Percentiles rank a stretch among this genome's conserved stretches.
Conservation (phyloP, 2,113 vertebrate genomes). For the Podarcis muralis region DNA sequence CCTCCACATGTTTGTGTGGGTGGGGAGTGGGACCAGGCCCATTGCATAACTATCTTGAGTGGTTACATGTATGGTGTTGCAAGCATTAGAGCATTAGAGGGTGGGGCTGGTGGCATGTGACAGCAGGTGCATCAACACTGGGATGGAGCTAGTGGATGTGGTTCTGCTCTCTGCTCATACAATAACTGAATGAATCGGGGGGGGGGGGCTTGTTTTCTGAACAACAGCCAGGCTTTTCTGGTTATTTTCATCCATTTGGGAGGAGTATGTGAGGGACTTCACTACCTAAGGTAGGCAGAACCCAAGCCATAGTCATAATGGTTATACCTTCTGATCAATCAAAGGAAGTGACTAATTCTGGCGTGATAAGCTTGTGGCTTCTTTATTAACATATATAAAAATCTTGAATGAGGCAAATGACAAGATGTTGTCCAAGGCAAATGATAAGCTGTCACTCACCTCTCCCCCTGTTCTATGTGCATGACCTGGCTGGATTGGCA, state of each 20-base stretch:
- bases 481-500: too few relatives aligned
- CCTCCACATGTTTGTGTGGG: not conserved
- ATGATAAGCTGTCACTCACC: too few relatives aligned
- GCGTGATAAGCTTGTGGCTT: accelerated
- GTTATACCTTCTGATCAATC: not conserved
- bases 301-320: not conserved
- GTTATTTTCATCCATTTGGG: not conserved
- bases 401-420: not conserved
- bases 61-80: not conserved
- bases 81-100: too few relatives aligned
- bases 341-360: not conserved
- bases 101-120: not conserved
- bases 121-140: not conserved
- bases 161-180: too few relatives aligned
- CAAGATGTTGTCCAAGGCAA: too few relatives aligned
- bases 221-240: not conserved
- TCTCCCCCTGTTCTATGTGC: too few relatives aligned
- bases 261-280: not conserved
- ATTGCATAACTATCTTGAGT: not conserved
- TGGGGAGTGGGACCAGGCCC: not conserved
- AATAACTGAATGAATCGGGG: not conserved
- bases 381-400: not conserved
- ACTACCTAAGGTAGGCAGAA: not conserved
- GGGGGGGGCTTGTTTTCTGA: not conserved
- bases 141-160: too few relatives aligned